Evolutionary conservation across 2,797 vertebrate species (phyloP), one percentile per base, ranked within the genome.

Genomic region (Stomatorhinus walkeri): DNA sequence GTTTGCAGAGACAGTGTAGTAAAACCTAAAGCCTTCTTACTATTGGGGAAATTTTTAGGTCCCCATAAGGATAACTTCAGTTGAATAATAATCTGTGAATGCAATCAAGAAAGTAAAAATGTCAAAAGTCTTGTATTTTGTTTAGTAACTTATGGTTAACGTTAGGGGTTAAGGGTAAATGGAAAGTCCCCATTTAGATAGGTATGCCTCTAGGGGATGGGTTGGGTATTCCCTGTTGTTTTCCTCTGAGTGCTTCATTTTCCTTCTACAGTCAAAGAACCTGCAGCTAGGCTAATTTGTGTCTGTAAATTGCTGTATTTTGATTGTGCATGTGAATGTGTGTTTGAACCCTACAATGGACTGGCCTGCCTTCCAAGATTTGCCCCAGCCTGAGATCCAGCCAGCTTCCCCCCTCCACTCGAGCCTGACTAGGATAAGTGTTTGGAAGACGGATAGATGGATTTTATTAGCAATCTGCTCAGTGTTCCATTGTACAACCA

Each of bases 401-500:
- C 28, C 64, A 72, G 64, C 64, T 2, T 4, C 12, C 12, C 28
- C 1, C 32, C 28, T 2, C 19, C 40, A 24, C 76, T n/a, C 8
- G 1, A 46, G 36, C 76, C 76, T 43, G 40, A 81, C 76, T 46
- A 46, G 76, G 14, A 81, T n/a, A n/a, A 81, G 40, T 81, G 76
- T 40, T 81, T 81, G 64, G 64, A 36, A 72, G 64, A 72, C 36
- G 36, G 76, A 81, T 81, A n/a, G 76, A 46, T 81, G 76, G 76
- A 36, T 72, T 32, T 72, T 81, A 81, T 72, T 72, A 72, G 24
- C 76, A 81, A 81, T 81, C 36, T 81, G 76, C 36, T 19, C 40
- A 40, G 40, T 46, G 40, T 81, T 43, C 40, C 72, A 79, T 79
- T 79, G 72, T n/a, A 81, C 40, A n/a, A 46, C 76, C 76, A 81